Conservation (phyloP, 2,888 invertebrate genomes). For the Parasteatoda lunata region DNA sequence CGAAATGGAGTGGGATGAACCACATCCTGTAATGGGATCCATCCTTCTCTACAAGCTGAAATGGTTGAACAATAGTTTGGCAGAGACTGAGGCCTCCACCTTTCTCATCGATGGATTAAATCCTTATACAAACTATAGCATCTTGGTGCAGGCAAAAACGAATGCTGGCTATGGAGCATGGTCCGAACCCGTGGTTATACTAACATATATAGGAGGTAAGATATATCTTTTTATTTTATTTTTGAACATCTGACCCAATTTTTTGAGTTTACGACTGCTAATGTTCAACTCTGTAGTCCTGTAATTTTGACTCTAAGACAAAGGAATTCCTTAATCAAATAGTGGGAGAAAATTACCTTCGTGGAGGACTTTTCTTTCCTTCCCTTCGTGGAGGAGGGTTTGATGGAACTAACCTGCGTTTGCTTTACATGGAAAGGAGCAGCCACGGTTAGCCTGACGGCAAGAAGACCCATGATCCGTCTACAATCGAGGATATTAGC, state of each 20-base stretch:
- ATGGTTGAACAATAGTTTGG: background rate
- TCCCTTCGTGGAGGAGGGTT: too few species aligned
- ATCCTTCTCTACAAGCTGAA: background rate
- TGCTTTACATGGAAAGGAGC: too few species aligned
- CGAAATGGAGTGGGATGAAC: constrained; percentile 18
- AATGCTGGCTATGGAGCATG: constrained; percentile 23
- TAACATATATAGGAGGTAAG: constrained; percentile 42
- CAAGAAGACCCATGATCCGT: too few species aligned
- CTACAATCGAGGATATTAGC: too few species aligned
- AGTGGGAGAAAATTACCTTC: too few species aligned
- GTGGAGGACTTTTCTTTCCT: too few species aligned
- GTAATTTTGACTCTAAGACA: too few species aligned
- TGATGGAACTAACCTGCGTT: too few species aligned
- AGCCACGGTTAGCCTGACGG: too few species aligned
- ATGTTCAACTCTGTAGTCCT: too few species aligned
- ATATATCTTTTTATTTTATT: background rate
- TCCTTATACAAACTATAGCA: constrained; percentile 13
- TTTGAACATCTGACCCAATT: background rate
- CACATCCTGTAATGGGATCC: background rate
- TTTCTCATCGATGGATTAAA: background rate
- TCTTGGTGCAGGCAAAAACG: constrained; percentile 22
- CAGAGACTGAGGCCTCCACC: background rate
- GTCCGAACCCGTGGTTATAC: background rate
- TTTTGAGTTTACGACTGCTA: too few species aligned
- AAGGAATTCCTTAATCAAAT: too few species aligned